Evolutionary conservation across 2,797 vertebrate genomes (phyloP).

Genomic region (Distichodus sexfasciatus): DNA sequence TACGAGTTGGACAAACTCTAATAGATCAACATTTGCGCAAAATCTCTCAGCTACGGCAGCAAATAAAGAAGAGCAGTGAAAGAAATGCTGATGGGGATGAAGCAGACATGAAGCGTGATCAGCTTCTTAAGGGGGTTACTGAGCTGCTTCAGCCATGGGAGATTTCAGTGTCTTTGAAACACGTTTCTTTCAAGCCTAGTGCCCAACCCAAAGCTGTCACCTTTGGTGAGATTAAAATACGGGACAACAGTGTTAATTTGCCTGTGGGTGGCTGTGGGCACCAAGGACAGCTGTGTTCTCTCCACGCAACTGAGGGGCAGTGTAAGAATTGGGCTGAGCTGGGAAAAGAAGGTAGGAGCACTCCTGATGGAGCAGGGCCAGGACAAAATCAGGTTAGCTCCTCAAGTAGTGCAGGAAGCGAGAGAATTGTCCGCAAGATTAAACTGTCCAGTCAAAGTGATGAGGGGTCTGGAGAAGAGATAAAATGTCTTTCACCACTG

Average conservation of each 20-base stretch:
- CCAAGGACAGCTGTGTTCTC: conserved; percentile 65
- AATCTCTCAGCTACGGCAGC: conserved; percentile 60
- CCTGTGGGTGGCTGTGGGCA: conserved; percentile 63
- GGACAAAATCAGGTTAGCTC: conserved; percentile 50
- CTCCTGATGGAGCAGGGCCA: conserved; percentile 35
- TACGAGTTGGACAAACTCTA: conserved; percentile 58
- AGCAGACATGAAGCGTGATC: conserved; percentile 43
- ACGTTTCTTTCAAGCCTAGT: conserved; percentile 74
- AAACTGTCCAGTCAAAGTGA: conserved; percentile 62
- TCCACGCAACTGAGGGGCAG: conserved; percentile 64
- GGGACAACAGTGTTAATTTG: conserved; percentile 67
- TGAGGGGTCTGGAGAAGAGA: conserved; percentile 56
- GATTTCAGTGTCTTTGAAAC: conserved; percentile 71
- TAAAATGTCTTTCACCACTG: conserved; percentile 49
- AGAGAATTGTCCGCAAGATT: conserved; percentile 65
- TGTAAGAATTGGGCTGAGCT: conserved; percentile 42
- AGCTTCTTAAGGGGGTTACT: conserved; percentile 57
- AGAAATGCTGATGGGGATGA: conserved; percentile 34
- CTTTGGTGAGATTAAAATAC: conserved; percentile 71
- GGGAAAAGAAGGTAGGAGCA: conserved; percentile 41
- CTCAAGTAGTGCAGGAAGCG: conserved; percentile 46
- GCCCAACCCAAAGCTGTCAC: conserved; percentile 68
- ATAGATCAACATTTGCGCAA: conserved; percentile 66
- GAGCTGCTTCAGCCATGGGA: conserved; percentile 74
- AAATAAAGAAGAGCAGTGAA: conserved; percentile 53